Conservation (phyloP, 1,140 invertebrate species). For the Bombus superbus region DNA sequence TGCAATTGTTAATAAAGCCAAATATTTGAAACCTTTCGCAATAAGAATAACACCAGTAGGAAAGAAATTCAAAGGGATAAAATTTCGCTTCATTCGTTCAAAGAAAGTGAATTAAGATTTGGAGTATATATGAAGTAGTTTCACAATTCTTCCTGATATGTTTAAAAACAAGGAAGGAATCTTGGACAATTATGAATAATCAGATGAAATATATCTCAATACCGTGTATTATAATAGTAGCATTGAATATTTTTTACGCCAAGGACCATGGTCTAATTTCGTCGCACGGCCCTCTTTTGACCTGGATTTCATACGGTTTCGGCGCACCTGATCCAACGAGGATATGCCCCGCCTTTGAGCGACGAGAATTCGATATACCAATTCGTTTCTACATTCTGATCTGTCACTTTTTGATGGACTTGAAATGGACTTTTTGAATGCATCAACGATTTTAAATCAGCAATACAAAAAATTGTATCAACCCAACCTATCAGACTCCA, state of each 20-base stretch:
- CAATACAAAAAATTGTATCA: too few relatives aligned
- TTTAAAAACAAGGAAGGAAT: rapidly evolving
- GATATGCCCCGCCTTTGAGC: neutral
- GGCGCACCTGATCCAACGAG: neutral
- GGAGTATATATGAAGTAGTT: neutral
- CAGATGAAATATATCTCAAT: neutral
- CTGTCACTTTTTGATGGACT: too few relatives aligned
- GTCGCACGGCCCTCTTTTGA: neutral
- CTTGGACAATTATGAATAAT: neutral
- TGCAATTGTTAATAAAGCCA: neutral
- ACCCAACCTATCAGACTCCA: too few relatives aligned
- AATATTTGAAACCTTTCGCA: too few relatives aligned
- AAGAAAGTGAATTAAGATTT: neutral
- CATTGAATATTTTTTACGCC: neutral
- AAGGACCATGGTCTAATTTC: neutral
- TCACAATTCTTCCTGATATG: neutral
- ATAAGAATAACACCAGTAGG: neutral
- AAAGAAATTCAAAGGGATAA: neutral
- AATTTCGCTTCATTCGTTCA: neutral
- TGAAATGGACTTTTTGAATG: too few relatives aligned
- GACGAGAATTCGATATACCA: neutral
- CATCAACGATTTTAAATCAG: too few relatives aligned
- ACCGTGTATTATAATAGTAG: neutral
- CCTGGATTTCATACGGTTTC: neutral
- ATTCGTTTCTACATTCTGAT: neutral